Percentiles rank a stretch among this genome's conserved stretches.
phyloP scores from a whole-genome alignment of 2,888 invertebrate genomes.

The Salpingus planirostris region DNA sequence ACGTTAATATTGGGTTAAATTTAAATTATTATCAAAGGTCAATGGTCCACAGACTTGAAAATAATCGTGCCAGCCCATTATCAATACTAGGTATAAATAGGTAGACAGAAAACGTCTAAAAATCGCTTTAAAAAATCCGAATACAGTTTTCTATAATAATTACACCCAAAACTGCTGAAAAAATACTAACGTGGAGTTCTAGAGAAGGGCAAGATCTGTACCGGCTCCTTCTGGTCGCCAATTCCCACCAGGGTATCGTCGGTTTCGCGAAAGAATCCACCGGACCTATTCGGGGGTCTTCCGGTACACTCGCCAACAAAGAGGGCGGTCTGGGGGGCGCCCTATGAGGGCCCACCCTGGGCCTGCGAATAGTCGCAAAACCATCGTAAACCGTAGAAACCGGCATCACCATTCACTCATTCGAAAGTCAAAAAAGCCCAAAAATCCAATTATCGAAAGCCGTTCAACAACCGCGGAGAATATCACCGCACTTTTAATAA shows the following conservation, averaged over 20 bases:
- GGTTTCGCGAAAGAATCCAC: conserved; percentile 44
- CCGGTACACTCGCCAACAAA: conserved; percentile 40
- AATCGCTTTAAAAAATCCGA: too few relatives aligned
- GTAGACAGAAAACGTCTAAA: too few relatives aligned
- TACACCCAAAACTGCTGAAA: too few relatives aligned
- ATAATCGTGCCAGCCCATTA: too few relatives aligned
- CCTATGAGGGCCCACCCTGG: conserved; percentile 37
- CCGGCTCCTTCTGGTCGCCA: conserved; percentile 68
- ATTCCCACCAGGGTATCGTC: conserved; percentile 80
- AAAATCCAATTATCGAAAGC: background rate
- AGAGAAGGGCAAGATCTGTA: conserved; percentile 76
- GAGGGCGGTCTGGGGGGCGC: conserved; percentile 37
- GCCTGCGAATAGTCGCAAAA: conserved; percentile 75
- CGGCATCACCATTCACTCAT: conserved; percentile 21
- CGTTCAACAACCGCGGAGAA: background rate
- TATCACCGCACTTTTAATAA: background rate
- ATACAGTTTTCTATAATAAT: too few relatives aligned
- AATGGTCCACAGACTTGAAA: conserved; percentile 11
- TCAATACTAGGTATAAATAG: too few relatives aligned
- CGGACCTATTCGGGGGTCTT: conserved; percentile 50
- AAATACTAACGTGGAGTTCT: conserved; percentile 40
- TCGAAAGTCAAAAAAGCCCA: too few relatives aligned
- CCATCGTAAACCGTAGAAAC: conserved; percentile 68
- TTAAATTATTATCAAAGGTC: conserved; percentile 24
- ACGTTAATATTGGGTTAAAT: conserved; percentile 27